Conservation (phyloP, 92 coral and sea anemone genomes). For the Hydrozoanthus gracilis region DNA sequence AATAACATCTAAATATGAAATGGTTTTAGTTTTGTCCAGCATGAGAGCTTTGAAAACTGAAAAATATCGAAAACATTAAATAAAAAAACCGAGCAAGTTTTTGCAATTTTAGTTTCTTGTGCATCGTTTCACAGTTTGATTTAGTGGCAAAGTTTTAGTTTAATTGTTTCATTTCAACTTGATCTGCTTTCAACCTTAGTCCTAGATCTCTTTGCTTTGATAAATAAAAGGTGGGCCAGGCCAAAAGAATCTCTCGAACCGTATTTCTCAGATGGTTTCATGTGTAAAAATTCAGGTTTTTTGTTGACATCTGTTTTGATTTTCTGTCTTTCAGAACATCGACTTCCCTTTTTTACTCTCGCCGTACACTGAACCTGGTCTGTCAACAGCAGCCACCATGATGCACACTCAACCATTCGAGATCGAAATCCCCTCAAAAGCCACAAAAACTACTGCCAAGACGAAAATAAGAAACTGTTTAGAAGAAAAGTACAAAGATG, state of each 20-base stretch:
- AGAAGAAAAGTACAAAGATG: conserved; percentile 29
- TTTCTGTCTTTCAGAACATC: conserved; percentile 12
- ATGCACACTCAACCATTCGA: background rate
- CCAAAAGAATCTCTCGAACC: conserved; percentile 9
- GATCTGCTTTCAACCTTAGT: conserved; percentile 2
- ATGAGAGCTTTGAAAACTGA: background rate
- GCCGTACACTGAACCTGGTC: background rate
- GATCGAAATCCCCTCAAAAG: background rate
- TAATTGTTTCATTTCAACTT: background rate
- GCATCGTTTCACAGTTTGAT: too few species aligned
- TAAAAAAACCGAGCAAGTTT: too few species aligned
- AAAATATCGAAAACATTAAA: background rate
- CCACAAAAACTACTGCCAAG: conserved; percentile 26
- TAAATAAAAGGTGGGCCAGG: conserved; percentile 6
- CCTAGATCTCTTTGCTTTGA: conserved; percentile 8
- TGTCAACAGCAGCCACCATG: background rate
- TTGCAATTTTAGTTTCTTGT: too few species aligned
- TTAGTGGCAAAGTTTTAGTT: too few species aligned
- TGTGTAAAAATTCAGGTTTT: conserved; percentile 6
- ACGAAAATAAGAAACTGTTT: background rate
- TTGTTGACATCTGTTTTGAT: background rate
- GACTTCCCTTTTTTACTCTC: background rate
- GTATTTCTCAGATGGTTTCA: conserved; percentile 7
- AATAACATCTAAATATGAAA: too few species aligned
- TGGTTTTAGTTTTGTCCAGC: too few species aligned